phyloP scores from a whole-genome alignment of 2,797 vertebrate species.

The Trachops cirrhosus region DNA sequence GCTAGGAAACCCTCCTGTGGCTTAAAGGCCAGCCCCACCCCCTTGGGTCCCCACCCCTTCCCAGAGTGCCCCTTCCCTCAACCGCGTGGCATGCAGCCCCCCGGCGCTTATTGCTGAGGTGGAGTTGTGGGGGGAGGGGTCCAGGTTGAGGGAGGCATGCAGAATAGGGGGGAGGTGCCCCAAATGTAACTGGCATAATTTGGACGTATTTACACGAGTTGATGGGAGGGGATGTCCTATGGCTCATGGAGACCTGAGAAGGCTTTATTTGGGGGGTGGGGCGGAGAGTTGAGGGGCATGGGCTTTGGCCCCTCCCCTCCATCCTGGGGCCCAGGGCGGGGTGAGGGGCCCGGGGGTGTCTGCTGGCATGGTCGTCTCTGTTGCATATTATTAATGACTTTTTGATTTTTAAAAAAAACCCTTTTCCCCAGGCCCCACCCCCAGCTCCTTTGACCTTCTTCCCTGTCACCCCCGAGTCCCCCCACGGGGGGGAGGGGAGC shows the following conservation, averaged over 20 bases:
- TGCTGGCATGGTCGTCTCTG: conserved; percentile 71
- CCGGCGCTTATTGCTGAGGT: conserved; percentile 72
- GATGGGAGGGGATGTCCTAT: conserved; percentile 64
- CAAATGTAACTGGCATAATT: conserved; percentile 49
- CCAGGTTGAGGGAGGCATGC: conserved; percentile 56
- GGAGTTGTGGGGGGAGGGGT: neutral
- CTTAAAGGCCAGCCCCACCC: neutral
- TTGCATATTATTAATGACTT: conserved; percentile 75
- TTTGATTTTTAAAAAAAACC: conserved; percentile 46
- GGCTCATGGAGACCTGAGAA: conserved; percentile 81
- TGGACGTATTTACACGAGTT: conserved; percentile 69
- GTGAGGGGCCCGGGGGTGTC: conserved; percentile 66
- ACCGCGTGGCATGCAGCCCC: conserved; percentile 45
- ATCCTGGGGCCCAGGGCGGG: conserved; percentile 60
- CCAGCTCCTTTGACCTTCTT: conserved; percentile 61
- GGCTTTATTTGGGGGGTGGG: conserved; percentile 59
- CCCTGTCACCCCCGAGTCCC: conserved; percentile 65
- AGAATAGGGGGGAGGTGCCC: conserved; percentile 18
- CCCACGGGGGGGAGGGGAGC: conserved; percentile 62
- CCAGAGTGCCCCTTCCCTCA: neutral
- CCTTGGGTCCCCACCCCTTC: neutral
- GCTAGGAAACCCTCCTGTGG: neutral
- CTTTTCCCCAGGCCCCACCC: conserved; percentile 32
- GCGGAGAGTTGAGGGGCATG: neutral
- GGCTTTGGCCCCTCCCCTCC: conserved; percentile 52